These are phyloP conservation scores for Sinohyriopsis cumingii DNA, from an alignment of 2,888 invertebrate species.

Conservation along the genomic window DNA sequence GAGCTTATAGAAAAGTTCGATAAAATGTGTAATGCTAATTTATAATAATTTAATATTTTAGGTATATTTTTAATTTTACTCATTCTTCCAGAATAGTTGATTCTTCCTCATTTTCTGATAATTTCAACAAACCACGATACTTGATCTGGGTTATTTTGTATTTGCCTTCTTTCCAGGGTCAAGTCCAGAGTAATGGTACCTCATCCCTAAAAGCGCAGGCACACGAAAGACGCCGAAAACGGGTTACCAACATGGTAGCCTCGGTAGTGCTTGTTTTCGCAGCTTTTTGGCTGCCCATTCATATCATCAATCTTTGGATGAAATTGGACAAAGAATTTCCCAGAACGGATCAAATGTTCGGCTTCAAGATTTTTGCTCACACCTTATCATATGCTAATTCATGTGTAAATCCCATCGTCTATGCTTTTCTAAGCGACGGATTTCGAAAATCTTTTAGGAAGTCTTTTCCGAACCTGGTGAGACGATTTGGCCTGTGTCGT, in stretches of 20 bases:
- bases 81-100: no score
- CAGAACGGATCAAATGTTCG: slow-evolving; percentile 38
- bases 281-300: slow-evolving; percentile 65
- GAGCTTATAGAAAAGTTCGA: no score
- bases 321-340: slow-evolving; percentile 52
- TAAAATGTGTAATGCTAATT: no score
- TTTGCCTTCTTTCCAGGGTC: slow-evolving; percentile 18
- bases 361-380: slow-evolving; percentile 57
- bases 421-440: slow-evolving; percentile 65
- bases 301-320: slow-evolving; percentile 56
- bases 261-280: slow-evolving; percentile 64
- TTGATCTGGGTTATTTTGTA: background rate
- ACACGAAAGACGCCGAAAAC: slow-evolving; percentile 39
- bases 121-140: background rate
- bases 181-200: slow-evolving; percentile 28
- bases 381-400: slow-evolving; percentile 65
- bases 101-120: background rate
- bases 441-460: slow-evolving; percentile 63
- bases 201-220: slow-evolving; percentile 29
- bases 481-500: slow-evolving; percentile 34
- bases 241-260: slow-evolving; percentile 64
- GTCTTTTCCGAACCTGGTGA: slow-evolving; percentile 49
- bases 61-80: no score
- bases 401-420: slow-evolving; percentile 66
- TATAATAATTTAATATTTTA: no score